Base-by-base conservation (phyloP, 2,888 invertebrate species). In the Synergus itoensis region DNA sequence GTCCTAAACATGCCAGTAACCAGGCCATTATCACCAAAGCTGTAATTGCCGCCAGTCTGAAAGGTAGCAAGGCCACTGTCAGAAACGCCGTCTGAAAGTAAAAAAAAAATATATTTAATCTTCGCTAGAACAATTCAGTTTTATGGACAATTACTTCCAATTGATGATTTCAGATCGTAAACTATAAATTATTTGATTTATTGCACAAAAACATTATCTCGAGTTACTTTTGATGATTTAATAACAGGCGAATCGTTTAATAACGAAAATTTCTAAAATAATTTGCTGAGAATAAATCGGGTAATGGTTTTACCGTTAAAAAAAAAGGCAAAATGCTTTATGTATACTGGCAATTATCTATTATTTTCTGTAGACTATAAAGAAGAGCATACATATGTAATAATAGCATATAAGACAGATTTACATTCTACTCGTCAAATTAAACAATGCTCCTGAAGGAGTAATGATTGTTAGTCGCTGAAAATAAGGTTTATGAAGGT, bases 1-100 rank as follows among this genome's bases (percentile, higher is more conserved):
- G 94, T 53, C 98, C 97, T 80, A 98, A 93, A 87, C 95, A 96
- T 48, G 98, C 98, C 76, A 98, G 94, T 82, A 96, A 93, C 97
- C 98, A 98, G 0, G 97, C 97, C 21, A 96, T 94, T 79, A 97
- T 94, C 79, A 98, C 94, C 81, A 97, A 94, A 76, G 95, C 93
- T 82, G 96, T 94, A 85, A 97, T 96, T 77, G 96, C 95, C 21
- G 96, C 93, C 76, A 98, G 94, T 80, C 98, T 94, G 79, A 98
- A 94, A 57, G 98, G 98, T 82, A 98, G 94, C 77, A 98, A 92
- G 75, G 97, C 95, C 79, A 98, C 95, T 16, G 98, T 97, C 92
- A 98, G 94, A 88, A 98, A 93, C 85, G 95, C 96, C 87, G 98
- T 96, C 98, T 98, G 95, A 95, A 89, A 92, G 91, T 90, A 86